These are phyloP conservation scores for Sinella curviseta DNA, from an alignment of 1,140 invertebrate genomes.

Conservation along the genomic window DNA sequence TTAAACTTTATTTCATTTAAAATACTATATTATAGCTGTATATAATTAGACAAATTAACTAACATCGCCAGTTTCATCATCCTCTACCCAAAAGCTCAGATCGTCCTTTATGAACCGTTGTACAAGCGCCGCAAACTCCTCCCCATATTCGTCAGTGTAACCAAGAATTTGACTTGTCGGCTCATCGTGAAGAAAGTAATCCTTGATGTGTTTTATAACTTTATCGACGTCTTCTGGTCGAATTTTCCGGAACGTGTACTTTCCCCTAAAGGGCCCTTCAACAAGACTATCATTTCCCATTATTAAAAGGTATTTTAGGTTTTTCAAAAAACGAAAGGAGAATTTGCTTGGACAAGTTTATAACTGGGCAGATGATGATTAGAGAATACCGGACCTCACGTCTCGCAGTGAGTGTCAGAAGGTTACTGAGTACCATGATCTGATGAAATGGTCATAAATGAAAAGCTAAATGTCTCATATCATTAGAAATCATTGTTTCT, in stretches of 20 bases:
- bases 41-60: neutral
- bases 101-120: conserved; percentile 21
- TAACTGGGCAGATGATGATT: too few relatives aligned
- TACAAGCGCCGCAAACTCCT: conserved; percentile 7
- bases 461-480: too few relatives aligned
- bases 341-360: too few relatives aligned
- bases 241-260: conserved; percentile 7
- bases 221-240: conserved; percentile 32
- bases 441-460: too few relatives aligned
- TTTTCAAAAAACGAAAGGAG: neutral
- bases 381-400: too few relatives aligned
- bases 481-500: too few relatives aligned
- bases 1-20: neutral
- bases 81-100: conserved; percentile 34
- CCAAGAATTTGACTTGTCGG: conserved; percentile 32
- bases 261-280: neutral
- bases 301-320: neutral
- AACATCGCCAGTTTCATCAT: conserved; percentile 37
- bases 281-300: neutral
- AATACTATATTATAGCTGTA: too few relatives aligned
- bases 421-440: too few relatives aligned
- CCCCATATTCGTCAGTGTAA: conserved; percentile 35
- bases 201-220: conserved; percentile 31
- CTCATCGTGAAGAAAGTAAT: conserved; percentile 34
- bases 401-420: too few relatives aligned